A percentile compares a stretch with the other conserved stretches of the same genome.
Conservation (phyloP, 2,797 vertebrate species). For the Mionectes olivaceus region DNA sequence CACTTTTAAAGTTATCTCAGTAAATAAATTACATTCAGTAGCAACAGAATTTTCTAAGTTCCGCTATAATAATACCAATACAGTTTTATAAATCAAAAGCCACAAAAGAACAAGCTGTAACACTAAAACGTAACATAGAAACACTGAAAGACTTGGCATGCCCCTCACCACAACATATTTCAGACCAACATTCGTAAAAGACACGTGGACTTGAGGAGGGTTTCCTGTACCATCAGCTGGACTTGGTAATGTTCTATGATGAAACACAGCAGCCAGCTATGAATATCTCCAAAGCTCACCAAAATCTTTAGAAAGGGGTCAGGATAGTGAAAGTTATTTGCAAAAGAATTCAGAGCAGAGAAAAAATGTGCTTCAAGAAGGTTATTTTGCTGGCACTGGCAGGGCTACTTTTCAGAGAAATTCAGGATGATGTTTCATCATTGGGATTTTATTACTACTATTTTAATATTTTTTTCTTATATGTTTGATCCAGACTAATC, state of each 20-base stretch:
- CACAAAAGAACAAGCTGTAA: background rate
- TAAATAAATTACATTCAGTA: background rate
- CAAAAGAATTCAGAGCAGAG: background rate
- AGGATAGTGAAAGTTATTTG: background rate
- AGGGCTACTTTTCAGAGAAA: background rate
- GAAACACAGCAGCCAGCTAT: background rate
- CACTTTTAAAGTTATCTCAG: background rate
- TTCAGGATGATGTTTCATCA: background rate
- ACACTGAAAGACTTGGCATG: fast-evolving
- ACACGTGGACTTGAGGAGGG: fast-evolving
- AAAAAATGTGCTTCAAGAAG: background rate
- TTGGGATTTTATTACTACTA: background rate
- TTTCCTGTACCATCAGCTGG: background rate
- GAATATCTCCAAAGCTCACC: background rate
- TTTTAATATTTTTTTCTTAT: background rate
- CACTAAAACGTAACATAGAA: background rate
- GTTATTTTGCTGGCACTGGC: background rate
- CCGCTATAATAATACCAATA: background rate
- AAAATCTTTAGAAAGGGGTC: background rate
- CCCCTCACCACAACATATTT: background rate
- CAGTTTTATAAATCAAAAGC: background rate
- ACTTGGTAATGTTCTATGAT: background rate
- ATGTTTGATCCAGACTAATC: background rate
- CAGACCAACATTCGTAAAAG: background rate
- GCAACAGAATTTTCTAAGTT: background rate